phyloP scores from a whole-genome alignment of 2,888 invertebrate genomes.

The Peribatodes rhomboidaria region DNA sequence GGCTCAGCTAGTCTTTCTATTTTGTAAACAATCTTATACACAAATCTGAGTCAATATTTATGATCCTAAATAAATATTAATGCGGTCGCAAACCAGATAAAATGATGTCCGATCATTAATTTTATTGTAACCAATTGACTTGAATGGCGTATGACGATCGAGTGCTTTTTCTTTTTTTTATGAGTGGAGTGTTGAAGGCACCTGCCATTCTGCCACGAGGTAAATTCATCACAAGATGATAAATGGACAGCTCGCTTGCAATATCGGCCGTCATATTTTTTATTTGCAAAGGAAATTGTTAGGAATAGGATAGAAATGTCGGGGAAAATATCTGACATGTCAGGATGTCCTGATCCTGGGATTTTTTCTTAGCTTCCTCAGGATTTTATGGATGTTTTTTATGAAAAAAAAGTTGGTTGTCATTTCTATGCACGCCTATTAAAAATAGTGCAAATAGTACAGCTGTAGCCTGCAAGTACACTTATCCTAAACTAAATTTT shows the following conservation, averaged over 20 bases:
- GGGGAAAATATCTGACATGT: constrained; percentile 6
- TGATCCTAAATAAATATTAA: constrained; percentile 56
- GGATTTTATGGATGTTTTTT: no score
- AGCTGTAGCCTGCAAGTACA: no score
- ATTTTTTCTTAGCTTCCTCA: neutral
- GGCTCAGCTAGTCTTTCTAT: no score
- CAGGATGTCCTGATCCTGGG: neutral
- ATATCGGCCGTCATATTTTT: constrained; percentile 50
- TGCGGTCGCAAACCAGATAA: constrained; percentile 58
- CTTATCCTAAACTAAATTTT: no score
- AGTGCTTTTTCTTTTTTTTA: constrained; percentile 53
- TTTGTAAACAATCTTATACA: constrained; percentile 9
- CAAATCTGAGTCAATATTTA: constrained; percentile 48
- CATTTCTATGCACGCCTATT: no score
- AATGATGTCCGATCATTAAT: constrained; percentile 71
- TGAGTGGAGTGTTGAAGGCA: constrained; percentile 61
- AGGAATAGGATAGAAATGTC: constrained; percentile 42
- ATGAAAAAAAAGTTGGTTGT: no score
- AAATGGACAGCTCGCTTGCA: constrained; percentile 57
- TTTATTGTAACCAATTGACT: constrained; percentile 78
- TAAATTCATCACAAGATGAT: constrained; percentile 73
- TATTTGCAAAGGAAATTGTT: constrained; percentile 45
- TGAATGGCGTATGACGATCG: constrained; percentile 70
- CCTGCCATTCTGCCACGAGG: constrained; percentile 71
- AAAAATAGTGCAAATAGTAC: no score